A percentile compares a stretch with the other conserved stretches of the same genome.
phyloP scores from a whole-genome alignment of 2,888 invertebrate species.

The Platycheirus albimanus region DNA sequence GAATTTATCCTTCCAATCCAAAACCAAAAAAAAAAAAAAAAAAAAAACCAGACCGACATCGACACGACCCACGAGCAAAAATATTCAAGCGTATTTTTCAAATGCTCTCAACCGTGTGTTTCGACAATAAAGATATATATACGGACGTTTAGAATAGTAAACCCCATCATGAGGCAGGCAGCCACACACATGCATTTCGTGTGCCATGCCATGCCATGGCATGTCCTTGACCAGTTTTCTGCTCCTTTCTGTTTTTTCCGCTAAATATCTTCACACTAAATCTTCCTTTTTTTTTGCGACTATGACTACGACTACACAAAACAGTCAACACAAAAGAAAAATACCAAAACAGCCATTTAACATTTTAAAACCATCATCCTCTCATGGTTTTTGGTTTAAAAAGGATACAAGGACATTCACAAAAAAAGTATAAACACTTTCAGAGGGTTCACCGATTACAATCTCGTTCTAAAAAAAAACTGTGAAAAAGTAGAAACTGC shows the following conservation, averaged over 20 bases:
- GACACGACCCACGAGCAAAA: no score
- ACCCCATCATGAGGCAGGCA: no score
- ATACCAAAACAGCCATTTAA: constrained; percentile 70
- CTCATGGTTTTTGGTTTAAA: constrained; percentile 9
- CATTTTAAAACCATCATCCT: constrained; percentile 70
- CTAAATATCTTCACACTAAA: constrained; percentile 74
- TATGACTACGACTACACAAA: no score
- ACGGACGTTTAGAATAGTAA: not conserved
- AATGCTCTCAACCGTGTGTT: constrained; percentile 70
- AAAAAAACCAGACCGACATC: constrained; percentile 54
- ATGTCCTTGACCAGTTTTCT: constrained; percentile 71
- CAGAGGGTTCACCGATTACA: constrained; percentile 66
- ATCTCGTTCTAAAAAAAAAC: constrained; percentile 46
- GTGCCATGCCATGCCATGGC: no score
- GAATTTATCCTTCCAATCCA: constrained; percentile 44
- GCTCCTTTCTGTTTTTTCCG: constrained; percentile 60
- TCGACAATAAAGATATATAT: constrained; percentile 59
- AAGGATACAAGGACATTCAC: constrained; percentile 46
- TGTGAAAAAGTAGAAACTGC: constrained; percentile 42
- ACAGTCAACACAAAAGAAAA: constrained; percentile 63
- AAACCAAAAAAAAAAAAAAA: constrained; percentile 14
- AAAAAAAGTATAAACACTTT: constrained; percentile 35
- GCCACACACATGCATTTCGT: constrained; percentile 18
- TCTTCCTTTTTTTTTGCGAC: constrained; percentile 54
- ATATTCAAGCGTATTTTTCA: constrained; percentile 72